Conservation (phyloP, 2,888 invertebrate species). For the Julus scanicus region DNA sequence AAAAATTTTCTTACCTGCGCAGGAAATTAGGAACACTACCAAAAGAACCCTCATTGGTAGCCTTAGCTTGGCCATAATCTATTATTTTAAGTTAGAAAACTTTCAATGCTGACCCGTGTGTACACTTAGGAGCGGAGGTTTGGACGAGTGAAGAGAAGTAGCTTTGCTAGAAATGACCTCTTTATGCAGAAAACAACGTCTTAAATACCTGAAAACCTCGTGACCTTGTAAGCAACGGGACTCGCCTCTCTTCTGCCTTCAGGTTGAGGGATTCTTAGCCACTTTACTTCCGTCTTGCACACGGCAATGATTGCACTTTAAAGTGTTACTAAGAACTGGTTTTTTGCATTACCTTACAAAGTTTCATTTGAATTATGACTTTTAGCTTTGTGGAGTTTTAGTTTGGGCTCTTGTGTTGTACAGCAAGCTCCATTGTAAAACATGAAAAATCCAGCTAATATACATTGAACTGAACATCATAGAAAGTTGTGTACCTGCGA, state of each 20-base stretch:
- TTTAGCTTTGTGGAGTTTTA: not conserved
- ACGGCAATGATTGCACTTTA: not conserved
- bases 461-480: no score
- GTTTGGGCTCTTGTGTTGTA: not conserved
- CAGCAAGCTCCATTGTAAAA: no score
- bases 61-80: constrained; percentile 9
- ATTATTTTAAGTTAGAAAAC: not conserved
- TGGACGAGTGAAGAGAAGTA: constrained; percentile 32
- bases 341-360: not conserved
- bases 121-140: constrained; percentile 3
- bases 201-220: constrained; percentile 52
- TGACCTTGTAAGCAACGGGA: constrained; percentile 51
- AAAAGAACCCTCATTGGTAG: not conserved
- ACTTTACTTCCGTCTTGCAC: constrained; percentile 50
- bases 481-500: no score
- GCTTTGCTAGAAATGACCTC: constrained; percentile 48
- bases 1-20: constrained; percentile 15
- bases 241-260: constrained; percentile 50
- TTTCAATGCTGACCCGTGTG: constrained; percentile 25
- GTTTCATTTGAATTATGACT: constrained; percentile 14
- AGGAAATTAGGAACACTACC: constrained; percentile 12
- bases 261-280: constrained; percentile 9
- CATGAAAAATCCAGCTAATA: no score
- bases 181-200: constrained; percentile 46
- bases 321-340: constrained; percentile 43